Evolutionary conservation across 2,113 vertebrate genomes (phyloP).

Genomic region (Ictalurus furcatus): DNA sequence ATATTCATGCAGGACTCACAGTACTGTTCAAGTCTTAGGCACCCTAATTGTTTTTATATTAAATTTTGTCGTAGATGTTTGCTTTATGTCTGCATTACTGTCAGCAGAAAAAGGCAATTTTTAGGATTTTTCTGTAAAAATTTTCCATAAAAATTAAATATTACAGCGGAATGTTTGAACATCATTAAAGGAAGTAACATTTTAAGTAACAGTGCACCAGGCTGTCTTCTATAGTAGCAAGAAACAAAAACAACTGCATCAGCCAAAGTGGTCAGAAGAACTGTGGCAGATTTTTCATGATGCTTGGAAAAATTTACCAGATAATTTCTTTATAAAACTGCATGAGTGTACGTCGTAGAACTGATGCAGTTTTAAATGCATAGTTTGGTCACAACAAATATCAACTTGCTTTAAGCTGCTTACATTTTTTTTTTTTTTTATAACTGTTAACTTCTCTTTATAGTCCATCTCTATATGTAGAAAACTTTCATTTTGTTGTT

Average conservation of each 20-base stretch:
- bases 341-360: background rate
- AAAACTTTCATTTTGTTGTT: background rate
- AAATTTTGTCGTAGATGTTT: background rate
- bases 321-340: background rate
- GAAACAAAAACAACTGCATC: background rate
- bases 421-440: too few species aligned
- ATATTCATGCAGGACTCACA: background rate
- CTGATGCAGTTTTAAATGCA: background rate
- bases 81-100: background rate
- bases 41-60: background rate
- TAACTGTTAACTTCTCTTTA: background rate
- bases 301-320: background rate
- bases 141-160: background rate
- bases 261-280: background rate
- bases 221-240: background rate
- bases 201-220: background rate
- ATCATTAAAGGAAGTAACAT: background rate
- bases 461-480: background rate
- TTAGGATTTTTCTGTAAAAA: background rate
- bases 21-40: too few species aligned
- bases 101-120: background rate
- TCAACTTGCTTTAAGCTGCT: background rate
- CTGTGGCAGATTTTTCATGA: background rate
- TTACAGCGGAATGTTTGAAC: background rate
- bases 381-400: background rate